These are phyloP conservation scores for Gryllus bimaculatus DNA, from an alignment of 1,140 invertebrate species.

Conservation along the genomic window DNA sequence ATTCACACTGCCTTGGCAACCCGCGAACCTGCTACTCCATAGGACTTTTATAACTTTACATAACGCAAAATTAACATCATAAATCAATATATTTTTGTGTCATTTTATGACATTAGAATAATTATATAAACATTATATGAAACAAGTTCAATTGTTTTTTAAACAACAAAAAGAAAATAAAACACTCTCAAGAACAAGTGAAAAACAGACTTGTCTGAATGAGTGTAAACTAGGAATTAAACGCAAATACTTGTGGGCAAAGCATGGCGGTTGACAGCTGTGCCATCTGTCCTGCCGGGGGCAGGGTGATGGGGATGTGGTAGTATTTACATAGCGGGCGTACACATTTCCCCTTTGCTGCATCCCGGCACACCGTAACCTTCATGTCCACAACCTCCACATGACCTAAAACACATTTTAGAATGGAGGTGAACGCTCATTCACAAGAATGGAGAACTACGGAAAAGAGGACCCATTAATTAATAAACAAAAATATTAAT, in stretches of 20 bases:
- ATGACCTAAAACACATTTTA: conserved; percentile 56
- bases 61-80: conserved; percentile 15
- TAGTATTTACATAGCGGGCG: conserved; percentile 89
- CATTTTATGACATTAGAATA: conserved; percentile 21
- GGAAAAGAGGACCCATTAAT: too few relatives aligned
- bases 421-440: not conserved
- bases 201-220: conserved; percentile 7
- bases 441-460: too few relatives aligned
- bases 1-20: conserved; percentile 13
- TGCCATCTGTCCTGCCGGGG: conserved; percentile 57
- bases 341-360: conserved; percentile 79
- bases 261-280: conserved; percentile 15
- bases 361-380: conserved; percentile 89
- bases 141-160: conserved; percentile 20
- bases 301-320: conserved; percentile 77
- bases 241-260: conserved; percentile 20
- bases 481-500: too few relatives aligned
- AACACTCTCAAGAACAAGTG: conserved; percentile 8
- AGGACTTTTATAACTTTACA: conserved; percentile 13
- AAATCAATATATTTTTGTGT: conserved; percentile 21
- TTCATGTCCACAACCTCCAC: conserved; percentile 88
- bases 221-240: conserved; percentile 18
- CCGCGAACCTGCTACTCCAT: conserved; percentile 2
- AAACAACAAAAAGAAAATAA: conserved; percentile 15
- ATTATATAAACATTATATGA: conserved; percentile 18